A percentile compares a stretch with the other conserved stretches of the same genome.
phyloP scores from a whole-genome alignment of 2,797 vertebrate species.

The Gallinago solitaria region DNA sequence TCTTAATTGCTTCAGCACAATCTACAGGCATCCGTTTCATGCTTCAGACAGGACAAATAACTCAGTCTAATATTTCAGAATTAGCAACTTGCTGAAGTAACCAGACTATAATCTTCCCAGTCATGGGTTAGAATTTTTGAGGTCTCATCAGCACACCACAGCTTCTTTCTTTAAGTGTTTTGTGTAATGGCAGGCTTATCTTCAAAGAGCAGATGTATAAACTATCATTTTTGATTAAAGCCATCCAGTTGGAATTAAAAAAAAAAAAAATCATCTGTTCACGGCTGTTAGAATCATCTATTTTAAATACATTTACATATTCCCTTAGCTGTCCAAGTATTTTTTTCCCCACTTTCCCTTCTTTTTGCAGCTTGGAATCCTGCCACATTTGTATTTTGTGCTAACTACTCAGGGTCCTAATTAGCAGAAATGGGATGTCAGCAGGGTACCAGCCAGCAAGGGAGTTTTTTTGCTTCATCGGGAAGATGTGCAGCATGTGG shows the following conservation, averaged over 20 bases:
- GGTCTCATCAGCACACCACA: constrained; percentile 68
- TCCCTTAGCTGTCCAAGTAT: constrained; percentile 47
- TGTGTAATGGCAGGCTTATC: constrained; percentile 73
- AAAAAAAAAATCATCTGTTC: constrained; percentile 58
- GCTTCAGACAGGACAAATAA: constrained; percentile 61
- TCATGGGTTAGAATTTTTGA: constrained; percentile 69
- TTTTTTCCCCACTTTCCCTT: neutral
- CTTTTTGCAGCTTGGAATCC: constrained; percentile 21
- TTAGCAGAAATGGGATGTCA: constrained; percentile 67
- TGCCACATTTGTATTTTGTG: constrained; percentile 49
- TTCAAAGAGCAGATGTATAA: constrained; percentile 77
- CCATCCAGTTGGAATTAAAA: constrained; percentile 50
- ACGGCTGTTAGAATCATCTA: constrained; percentile 43
- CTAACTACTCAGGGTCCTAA: constrained; percentile 60
- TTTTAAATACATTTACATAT: constrained; percentile 69
- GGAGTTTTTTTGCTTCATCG: constrained; percentile 47
- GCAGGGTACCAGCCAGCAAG: constrained; percentile 57
- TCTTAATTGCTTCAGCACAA: constrained; percentile 52
- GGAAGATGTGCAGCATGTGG: constrained; percentile 63
- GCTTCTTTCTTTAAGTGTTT: constrained; percentile 60
- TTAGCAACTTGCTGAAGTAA: constrained; percentile 67
- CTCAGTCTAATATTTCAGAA: constrained; percentile 65
- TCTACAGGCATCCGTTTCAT: constrained; percentile 59
- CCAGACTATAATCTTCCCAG: constrained; percentile 71
- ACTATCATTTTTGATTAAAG: constrained; percentile 78